phyloP scores from a whole-genome alignment of 2,888 invertebrate species.

The Vesta saturnalis region DNA sequence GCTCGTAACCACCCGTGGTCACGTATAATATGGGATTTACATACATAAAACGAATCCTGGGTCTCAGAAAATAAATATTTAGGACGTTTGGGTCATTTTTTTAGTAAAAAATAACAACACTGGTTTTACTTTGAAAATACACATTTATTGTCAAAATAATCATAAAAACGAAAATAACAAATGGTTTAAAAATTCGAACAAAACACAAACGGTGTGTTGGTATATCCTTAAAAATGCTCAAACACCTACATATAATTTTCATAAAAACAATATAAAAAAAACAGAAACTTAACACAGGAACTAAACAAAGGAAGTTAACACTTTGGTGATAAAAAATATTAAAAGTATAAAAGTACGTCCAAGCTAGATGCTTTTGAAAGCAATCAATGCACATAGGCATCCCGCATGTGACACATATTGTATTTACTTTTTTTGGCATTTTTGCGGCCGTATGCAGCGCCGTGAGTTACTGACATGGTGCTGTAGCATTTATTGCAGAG shows the following conservation, averaged over 20 bases:
- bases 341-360: neutral
- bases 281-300: neutral
- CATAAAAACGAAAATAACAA: neutral
- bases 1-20: neutral
- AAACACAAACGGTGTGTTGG: neutral
- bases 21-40: neutral
- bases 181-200: neutral
- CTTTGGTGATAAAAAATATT: neutral
- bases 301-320: neutral
- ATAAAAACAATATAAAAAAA: neutral
- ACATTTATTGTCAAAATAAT: neutral
- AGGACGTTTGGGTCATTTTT: neutral
- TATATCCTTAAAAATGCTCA: neutral
- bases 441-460: too few relatives aligned
- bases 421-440: constrained; percentile 3
- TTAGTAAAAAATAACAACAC: neutral
- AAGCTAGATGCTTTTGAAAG: constrained; percentile 3
- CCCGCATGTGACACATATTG: neutral
- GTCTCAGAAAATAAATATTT: neutral
- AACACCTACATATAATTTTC: neutral
- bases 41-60: neutral
- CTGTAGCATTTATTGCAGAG: neutral
- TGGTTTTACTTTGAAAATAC: neutral
- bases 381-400: constrained; percentile 9
- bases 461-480: too few relatives aligned